Evolutionary conservation across 2,797 vertebrate genomes (phyloP).

Genomic region (Babyrousa celebensis): DNA sequence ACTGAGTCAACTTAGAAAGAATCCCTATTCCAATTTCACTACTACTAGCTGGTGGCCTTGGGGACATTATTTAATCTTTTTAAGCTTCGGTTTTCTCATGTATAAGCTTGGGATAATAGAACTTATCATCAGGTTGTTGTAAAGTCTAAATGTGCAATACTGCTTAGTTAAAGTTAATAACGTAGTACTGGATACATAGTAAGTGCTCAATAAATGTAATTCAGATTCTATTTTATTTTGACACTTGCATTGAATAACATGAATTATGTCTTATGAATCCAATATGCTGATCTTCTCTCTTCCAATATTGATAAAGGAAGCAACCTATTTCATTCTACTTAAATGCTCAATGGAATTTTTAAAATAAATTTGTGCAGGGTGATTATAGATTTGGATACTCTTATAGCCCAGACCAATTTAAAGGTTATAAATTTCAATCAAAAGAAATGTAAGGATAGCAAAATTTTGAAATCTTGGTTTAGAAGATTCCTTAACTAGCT

Average conservation of each 20-base stretch:
- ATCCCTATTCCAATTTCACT: background rate
- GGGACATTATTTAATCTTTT: conserved; percentile 16
- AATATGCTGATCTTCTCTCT: background rate
- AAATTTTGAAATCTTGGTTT: conserved; percentile 63
- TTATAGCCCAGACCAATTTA: background rate
- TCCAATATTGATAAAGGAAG: background rate
- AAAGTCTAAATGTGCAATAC: background rate
- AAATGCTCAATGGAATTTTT: conserved; percentile 26
- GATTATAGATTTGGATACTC: background rate
- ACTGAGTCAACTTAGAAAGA: background rate
- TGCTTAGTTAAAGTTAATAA: background rate
- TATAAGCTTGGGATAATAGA: background rate
- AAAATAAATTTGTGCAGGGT: background rate
- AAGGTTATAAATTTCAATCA: background rate
- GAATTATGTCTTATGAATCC: background rate
- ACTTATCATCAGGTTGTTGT: background rate
- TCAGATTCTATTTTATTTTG: conserved; percentile 7
- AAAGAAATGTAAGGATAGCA: background rate
- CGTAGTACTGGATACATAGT: background rate
- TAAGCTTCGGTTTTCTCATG: background rate
- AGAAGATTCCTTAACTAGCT: background rate
- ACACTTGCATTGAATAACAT: background rate
- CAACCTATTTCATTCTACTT: background rate
- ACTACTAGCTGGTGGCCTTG: background rate
- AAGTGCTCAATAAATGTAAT: conserved; percentile 9